Evolutionary conservation across 2,113 vertebrate genomes (phyloP), one percentile per base, ranked within the genome.

Genomic region (Helogale parvula): DNA sequence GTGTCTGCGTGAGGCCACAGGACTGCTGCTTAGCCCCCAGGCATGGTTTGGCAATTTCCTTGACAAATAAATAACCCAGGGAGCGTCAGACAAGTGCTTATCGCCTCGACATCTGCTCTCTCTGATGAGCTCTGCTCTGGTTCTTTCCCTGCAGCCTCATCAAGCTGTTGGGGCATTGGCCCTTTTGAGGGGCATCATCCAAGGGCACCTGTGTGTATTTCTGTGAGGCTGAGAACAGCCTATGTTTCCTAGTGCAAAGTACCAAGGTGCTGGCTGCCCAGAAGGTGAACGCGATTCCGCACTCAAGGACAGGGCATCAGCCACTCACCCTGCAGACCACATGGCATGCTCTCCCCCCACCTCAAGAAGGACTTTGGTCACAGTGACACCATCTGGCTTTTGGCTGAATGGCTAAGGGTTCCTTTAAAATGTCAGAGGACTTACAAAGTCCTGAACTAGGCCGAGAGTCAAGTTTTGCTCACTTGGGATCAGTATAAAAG

Each of bases 31-130:
- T 52, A 50, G 80, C 65, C 96, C 50, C 76, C 66, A 31, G 90
- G 66, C 65, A 35, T 45, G 7, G n/a, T 83, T 85, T 2, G 33
- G 76, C 71, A 83, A 94, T 96, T 97, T 97, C 45, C 81, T 81
- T 90, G 71, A 93, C 71, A 95, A 94, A 96, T 88, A 96, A 93
- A 95, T 76, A 92, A 95, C 76, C 90, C 23, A 15, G 71, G 65
- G 94, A 98, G 68, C 17, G 0, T 65, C 90, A 96, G 96, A 90
- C 92, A 85, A 88, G 94, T 17, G 23, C 0, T 1, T 5, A 10
- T 93, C 88, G 35, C 80, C 68, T 47, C 15, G 0, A 95, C 94
- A 97, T 96, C 88, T 97, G 96, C 96, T 97, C 88, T 88, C 76
- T 57, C 81, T 69, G 85, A 95, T 72, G 90, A 92, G 88, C 76